Evolutionary conservation across 2,888 invertebrate species (phyloP), one percentile per base, ranked within the genome.

Genomic region (Anticlea derivata): DNA sequence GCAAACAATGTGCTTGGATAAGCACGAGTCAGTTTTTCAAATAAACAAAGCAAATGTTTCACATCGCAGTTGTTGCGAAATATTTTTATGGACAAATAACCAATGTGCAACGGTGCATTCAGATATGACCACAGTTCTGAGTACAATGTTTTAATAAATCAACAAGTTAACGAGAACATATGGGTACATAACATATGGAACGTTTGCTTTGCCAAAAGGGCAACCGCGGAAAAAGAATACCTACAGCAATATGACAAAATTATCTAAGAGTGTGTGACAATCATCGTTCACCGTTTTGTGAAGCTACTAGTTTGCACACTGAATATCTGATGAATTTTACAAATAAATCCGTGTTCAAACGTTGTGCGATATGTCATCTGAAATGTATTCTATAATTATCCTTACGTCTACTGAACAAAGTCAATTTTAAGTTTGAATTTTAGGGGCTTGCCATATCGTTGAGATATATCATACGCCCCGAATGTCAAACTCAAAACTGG

Each of bases 61-160:
- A 48, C 37, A 37, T 50, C 27, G 50, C 55, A 38, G 43, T 26
- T 39, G 29, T 58, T 63, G 49, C 44, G 50, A 57, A 57, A 57
- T 62, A 27, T 55, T 58, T 61, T 55, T 58, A 59, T 47, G 59
- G 34, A 43, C 41, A 56, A 58, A 40, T 49, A 50, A 55, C 56
- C 51, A 64, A 56, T 56, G 63, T 67, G 66, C 71, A 80, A 75
- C 78, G 76, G 72, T 78, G 76, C 71, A 71, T 76, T 71, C 63
- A 67, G 70, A 74, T 73, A 70, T 71, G 62, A 53, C 66, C 66
- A 68, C 69, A 70, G 70, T 74, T 73, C 68, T 66, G 66, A 74
- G 69, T 74, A 78, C 70, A 76, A 76, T 70, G 77, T 78, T 75
- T 68, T 70, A 75, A 84, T 83, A 83, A 83, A 82, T 80, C 83